Percentiles rank a stretch among this genome's conserved stretches.
These are phyloP conservation scores for Cyprinella venusta DNA, from an alignment of 2,797 vertebrate genomes.

Conservation along the genomic window DNA sequence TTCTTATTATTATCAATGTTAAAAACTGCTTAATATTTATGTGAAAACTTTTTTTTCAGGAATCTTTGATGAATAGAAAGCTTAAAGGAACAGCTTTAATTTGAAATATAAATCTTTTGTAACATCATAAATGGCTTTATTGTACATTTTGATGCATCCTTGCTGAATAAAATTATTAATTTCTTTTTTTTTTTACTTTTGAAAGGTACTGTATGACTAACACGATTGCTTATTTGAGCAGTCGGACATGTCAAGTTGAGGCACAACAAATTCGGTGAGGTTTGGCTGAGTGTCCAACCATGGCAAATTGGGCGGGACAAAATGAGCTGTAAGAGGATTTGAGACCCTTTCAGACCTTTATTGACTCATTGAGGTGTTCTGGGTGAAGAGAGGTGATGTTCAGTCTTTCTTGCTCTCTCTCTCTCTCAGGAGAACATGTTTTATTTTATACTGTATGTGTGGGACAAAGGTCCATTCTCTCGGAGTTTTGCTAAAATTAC, in stretches of 20 bases:
- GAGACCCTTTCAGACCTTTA: constrained; percentile 9
- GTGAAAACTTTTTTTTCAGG: neutral
- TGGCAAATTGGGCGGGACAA: neutral
- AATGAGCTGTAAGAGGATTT: neutral
- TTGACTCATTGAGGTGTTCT: constrained; percentile 17
- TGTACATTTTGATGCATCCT: neutral
- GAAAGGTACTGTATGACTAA: neutral
- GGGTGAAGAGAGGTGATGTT: constrained; percentile 14
- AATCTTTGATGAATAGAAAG: neutral
- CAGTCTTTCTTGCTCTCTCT: neutral
- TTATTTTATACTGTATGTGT: constrained; percentile 43
- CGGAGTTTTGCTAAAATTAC: constrained; percentile 41
- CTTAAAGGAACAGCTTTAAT: neutral
- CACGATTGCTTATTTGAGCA: neutral
- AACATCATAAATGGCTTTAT: neutral
- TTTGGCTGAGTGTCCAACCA: constrained; percentile 21
- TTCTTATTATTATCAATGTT: too few species aligned
- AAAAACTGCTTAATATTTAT: neutral
- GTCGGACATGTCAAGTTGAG: neutral
- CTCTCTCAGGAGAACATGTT: constrained; percentile 13
- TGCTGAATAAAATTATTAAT: neutral
- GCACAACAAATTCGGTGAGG: neutral
- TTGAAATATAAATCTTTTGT: neutral
- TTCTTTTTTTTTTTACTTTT: neutral
- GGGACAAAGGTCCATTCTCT: constrained; percentile 45